These are phyloP conservation scores for Heliocidaris erythrogramma DNA, from an alignment of 35 echinoderm and acorn worm genomes.

Conservation along the genomic window DNA sequence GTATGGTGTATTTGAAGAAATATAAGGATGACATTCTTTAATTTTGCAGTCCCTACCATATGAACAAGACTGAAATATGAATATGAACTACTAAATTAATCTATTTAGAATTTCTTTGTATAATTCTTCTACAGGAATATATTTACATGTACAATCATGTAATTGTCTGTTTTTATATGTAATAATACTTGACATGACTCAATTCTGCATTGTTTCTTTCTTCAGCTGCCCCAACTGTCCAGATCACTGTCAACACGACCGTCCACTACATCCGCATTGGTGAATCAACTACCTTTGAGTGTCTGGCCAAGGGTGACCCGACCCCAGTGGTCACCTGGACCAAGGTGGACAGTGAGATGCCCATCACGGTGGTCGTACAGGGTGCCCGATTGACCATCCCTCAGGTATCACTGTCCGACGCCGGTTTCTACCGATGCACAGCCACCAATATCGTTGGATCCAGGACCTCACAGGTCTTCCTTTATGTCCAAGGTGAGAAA, in stretches of 20 bases:
- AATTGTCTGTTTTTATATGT: neutral
- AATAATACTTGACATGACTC: neutral
- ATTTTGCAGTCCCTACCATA: neutral
- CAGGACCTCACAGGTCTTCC: slow-evolving; percentile 71
- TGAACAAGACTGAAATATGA: neutral
- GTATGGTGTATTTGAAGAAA: too few species aligned
- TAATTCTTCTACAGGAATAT: neutral
- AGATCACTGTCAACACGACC: slow-evolving; percentile 75
- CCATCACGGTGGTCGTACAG: slow-evolving; percentile 58
- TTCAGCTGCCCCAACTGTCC: slow-evolving; percentile 86
- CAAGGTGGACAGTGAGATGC: slow-evolving; percentile 77
- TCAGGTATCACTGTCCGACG: slow-evolving; percentile 70
- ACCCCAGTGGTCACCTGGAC: slow-evolving; percentile 81
- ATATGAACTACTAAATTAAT: neutral
- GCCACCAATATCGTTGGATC: slow-evolving; percentile 91
- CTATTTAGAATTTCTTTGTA: neutral
- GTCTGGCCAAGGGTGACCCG: slow-evolving; percentile 74
- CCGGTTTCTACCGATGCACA: slow-evolving; percentile 84
- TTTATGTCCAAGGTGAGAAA: slow-evolving; percentile 89
- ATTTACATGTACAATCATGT: neutral
- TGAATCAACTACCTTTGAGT: slow-evolving; percentile 82
- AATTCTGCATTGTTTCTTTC: slow-evolving; percentile 1
- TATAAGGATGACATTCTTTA: neutral
- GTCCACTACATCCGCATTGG: slow-evolving; percentile 88
- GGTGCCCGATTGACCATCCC: slow-evolving; percentile 74